Conservation (phyloP, 2,113 vertebrate species). For the Indicator maculatus region DNA sequence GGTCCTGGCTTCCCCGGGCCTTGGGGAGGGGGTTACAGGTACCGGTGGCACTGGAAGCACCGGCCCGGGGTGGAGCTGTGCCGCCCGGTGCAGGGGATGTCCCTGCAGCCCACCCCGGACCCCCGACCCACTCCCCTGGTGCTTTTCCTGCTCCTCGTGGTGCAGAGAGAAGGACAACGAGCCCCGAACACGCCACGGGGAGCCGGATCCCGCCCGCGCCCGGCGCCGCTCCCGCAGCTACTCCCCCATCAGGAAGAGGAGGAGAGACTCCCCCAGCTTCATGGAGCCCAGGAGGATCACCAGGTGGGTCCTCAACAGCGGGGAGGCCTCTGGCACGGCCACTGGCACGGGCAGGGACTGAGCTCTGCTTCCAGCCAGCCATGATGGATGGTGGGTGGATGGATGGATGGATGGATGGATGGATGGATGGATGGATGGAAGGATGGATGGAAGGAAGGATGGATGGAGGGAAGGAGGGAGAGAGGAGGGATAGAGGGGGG, state of each 20-base stretch:
- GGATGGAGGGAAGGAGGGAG: not conserved
- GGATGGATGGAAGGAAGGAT: not conserved
- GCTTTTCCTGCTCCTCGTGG: not conserved
- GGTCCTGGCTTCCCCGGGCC: not conserved
- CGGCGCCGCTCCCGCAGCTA: conserved; percentile 95
- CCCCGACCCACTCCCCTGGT: not conserved
- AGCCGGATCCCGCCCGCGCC: conserved; percentile 82
- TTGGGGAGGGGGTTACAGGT: not conserved
- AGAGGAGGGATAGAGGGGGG: not conserved
- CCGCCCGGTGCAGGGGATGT: rapidly evolving
- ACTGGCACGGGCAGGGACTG: rapidly evolving
- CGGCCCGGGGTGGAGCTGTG: not conserved
- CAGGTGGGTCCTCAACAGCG: conserved; percentile 72
- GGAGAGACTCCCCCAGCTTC: conserved; percentile 96
- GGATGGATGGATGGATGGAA: too few relatives aligned
- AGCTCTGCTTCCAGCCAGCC: not conserved
- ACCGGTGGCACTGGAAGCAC: not conserved
- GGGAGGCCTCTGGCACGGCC: not conserved
- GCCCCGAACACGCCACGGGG: conserved; percentile 82
- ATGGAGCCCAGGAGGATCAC: conserved; percentile 98
- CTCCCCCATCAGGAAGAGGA: conserved; percentile 94
- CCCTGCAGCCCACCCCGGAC: not conserved
- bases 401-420: not conserved
- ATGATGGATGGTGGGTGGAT: rapidly evolving
- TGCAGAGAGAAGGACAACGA: conserved; percentile 89